phyloP scores from a whole-genome alignment of 2,797 vertebrate genomes.

The Sebastes vulpes region DNA sequence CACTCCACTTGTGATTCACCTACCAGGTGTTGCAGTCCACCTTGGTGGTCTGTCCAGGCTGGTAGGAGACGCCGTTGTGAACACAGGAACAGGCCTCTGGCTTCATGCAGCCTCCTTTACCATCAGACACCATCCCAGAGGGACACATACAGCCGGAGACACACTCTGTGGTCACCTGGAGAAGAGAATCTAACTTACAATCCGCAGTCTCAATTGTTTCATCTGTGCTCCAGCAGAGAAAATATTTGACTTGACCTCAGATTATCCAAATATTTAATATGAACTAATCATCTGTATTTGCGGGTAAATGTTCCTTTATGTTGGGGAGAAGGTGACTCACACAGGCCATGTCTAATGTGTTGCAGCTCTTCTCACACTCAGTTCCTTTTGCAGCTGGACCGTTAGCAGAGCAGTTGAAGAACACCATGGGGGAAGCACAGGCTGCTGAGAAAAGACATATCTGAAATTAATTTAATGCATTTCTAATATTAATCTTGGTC shows the following conservation, averaged over 20 bases:
- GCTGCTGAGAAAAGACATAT: conserved; percentile 49
- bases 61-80: conserved; percentile 82
- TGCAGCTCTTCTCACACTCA: conserved; percentile 91
- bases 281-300: not conserved
- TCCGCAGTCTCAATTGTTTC: not conserved
- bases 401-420: conserved; percentile 85
- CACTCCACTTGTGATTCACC: not conserved
- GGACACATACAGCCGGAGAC: conserved; percentile 90
- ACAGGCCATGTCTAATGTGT: conserved; percentile 87
- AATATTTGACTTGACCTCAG: not conserved
- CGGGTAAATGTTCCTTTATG: not conserved
- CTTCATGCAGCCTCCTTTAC: conserved; percentile 82
- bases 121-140: conserved; percentile 81
- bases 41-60: conserved; percentile 82
- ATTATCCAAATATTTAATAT: not conserved
- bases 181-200: not conserved
- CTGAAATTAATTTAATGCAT: not conserved
- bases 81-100: conserved; percentile 85
- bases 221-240: not conserved
- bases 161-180: conserved; percentile 86
- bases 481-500: not conserved
- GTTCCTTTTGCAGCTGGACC: conserved; percentile 74
- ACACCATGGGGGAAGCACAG: conserved; percentile 87
- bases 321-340: conserved; percentile 82
- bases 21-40: conserved; percentile 89